A percentile compares a stretch with the other conserved stretches of the same genome.
These are phyloP conservation scores for Orius insidiosus DNA, from an alignment of 1,140 invertebrate genomes.

Conservation along the genomic window DNA sequence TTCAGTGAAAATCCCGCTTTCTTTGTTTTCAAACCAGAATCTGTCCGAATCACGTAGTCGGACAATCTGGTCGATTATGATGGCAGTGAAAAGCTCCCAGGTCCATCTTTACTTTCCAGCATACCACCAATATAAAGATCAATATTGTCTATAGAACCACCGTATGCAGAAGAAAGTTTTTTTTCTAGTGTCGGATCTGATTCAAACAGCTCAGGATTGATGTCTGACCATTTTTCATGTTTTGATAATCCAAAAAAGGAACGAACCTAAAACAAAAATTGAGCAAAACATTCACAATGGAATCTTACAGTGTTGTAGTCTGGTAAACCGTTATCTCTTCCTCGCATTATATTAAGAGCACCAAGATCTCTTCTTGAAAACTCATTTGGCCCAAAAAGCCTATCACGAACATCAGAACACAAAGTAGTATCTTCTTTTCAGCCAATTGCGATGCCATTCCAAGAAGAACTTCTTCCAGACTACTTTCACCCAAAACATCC, in stretches of 20 bases:
- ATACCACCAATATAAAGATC: slow-evolving; percentile 98
- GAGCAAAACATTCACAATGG: neutral
- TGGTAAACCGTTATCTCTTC: slow-evolving; percentile 87
- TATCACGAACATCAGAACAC: slow-evolving; percentile 90
- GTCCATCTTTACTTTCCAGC: slow-evolving; percentile 78
- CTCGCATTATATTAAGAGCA: slow-evolving; percentile 93
- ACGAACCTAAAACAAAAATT: slow-evolving; percentile 25
- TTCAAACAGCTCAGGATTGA: slow-evolving; percentile 69
- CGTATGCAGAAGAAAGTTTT: slow-evolving; percentile 57
- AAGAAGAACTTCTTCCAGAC: slow-evolving; percentile 80
- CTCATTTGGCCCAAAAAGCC: slow-evolving; percentile 94
- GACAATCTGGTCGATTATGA: slow-evolving; percentile 88
- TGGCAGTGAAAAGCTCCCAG: slow-evolving; percentile 80
- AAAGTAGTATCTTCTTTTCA: slow-evolving; percentile 85
- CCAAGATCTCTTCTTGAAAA: slow-evolving; percentile 89
- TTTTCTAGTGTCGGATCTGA: slow-evolving; percentile 59
- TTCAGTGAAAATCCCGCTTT: slow-evolving; percentile 78
- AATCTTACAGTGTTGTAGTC: slow-evolving; percentile 87
- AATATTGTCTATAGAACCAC: slow-evolving; percentile 65
- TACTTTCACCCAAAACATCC: slow-evolving; percentile 70
- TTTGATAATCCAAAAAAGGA: slow-evolving; percentile 41
- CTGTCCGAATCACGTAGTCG: slow-evolving; percentile 85
- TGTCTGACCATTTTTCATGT: slow-evolving; percentile 52
- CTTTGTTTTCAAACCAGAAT: slow-evolving; percentile 96
- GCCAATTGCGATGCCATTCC: slow-evolving; percentile 87